phyloP scores from a whole-genome alignment of 2,888 invertebrate species.

The Ectemnius lituratus region DNA sequence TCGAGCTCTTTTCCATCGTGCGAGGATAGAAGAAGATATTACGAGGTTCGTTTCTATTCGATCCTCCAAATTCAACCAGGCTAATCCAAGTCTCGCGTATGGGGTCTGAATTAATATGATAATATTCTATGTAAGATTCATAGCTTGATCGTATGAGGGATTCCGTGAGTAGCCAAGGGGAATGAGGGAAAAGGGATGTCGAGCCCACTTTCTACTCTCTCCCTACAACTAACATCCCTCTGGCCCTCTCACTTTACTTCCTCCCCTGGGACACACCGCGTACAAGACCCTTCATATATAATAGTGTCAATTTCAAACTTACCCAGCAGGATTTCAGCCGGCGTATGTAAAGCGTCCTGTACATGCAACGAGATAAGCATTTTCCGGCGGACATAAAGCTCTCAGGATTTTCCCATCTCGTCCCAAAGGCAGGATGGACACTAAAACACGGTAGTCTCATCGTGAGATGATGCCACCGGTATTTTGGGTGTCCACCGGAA shows the following conservation, averaged over 20 bases:
- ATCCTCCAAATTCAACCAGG: neutral
- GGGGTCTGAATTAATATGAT: conserved; percentile 35
- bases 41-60: neutral
- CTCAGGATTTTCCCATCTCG: conserved; percentile 61
- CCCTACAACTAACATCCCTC: neutral
- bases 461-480: neutral
- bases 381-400: conserved; percentile 56
- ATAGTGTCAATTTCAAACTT: no score
- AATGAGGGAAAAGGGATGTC: neutral
- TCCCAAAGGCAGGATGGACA: conserved; percentile 44
- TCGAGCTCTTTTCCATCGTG: neutral
- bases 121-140: conserved; percentile 34
- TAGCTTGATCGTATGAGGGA: conserved; percentile 31
- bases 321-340: no score
- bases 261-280: neutral
- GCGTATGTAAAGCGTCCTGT: conserved; percentile 29
- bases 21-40: neutral
- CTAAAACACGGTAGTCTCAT: neutral
- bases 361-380: conserved; percentile 61
- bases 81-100: neutral
- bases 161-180: conserved; percentile 9
- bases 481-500: conserved; percentile 1
- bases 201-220: no score
- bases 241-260: conserved; percentile 24
- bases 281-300: neutral